Conservation (phyloP, 2,888 invertebrate species). For the Ferrisia virgata region DNA sequence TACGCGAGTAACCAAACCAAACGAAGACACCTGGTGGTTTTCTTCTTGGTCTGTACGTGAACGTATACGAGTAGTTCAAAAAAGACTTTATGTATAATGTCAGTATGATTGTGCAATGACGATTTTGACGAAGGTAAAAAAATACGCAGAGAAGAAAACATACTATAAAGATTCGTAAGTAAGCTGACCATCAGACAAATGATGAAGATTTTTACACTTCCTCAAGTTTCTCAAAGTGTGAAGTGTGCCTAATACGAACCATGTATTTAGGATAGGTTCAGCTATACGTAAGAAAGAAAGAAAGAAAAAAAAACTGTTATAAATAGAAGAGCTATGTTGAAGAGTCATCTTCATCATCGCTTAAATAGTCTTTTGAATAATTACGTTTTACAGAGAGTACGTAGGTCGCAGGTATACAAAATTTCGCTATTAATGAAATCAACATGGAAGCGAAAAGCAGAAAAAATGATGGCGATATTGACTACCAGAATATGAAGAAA, state of each 20-base stretch:
- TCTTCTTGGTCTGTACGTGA: background rate
- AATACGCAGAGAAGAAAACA: background rate
- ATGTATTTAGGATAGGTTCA: background rate
- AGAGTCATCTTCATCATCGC: background rate
- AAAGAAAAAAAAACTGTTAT: background rate
- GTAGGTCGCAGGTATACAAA: background rate
- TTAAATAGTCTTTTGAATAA: background rate
- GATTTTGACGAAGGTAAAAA: background rate
- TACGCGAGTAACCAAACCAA: background rate
- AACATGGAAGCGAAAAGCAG: background rate
- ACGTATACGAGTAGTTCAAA: too few species aligned
- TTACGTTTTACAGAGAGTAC: background rate
- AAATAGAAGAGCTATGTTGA: background rate
- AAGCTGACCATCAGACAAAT: background rate
- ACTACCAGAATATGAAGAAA: too few species aligned
- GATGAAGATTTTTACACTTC: constrained; percentile 14
- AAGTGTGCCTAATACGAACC: constrained; percentile 7
- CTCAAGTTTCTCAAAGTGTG: constrained; percentile 2
- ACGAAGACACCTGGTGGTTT: background rate
- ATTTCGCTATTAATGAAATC: background rate
- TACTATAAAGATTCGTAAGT: background rate
- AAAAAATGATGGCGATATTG: too few species aligned
- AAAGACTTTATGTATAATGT: background rate
- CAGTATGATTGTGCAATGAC: constrained; percentile 13
- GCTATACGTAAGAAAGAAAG: too few species aligned